Percentiles rank a stretch among this genome's conserved stretches.
Conservation (phyloP, 2,888 invertebrate genomes). For the Eupithecia pulchellata region DNA sequence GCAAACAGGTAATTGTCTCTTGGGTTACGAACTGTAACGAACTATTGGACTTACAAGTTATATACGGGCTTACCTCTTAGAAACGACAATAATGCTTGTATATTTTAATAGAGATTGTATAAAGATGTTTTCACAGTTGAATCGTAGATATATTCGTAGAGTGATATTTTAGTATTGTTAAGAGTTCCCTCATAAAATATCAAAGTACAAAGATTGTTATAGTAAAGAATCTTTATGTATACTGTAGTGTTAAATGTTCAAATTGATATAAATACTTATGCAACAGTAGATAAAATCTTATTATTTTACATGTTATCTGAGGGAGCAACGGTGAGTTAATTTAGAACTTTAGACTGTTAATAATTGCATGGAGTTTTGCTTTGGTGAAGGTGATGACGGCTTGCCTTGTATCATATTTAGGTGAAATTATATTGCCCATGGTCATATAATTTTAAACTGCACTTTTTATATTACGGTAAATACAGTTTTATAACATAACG, state of each 20-base stretch:
- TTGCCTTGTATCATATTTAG: background rate
- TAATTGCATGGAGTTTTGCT: conserved; percentile 10
- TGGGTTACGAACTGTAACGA: background rate
- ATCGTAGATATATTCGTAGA: conserved; percentile 22
- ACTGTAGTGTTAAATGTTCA: conserved; percentile 22
- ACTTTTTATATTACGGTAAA: background rate
- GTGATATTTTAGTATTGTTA: conserved; percentile 13
- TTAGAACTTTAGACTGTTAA: background rate
- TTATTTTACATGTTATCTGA: conserved; percentile 13
- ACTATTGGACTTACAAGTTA: background rate
- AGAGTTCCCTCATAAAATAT: conserved; percentile 16
- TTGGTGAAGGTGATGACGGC: conserved; percentile 10
- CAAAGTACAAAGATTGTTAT: conserved; percentile 30
- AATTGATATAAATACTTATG: conserved; percentile 21
- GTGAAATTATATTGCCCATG: background rate
- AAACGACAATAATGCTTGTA: conserved; percentile 8
- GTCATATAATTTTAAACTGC: background rate
- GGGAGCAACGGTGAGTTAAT: conserved; percentile 24
- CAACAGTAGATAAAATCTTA: conserved; percentile 9
- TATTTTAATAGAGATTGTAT: background rate
- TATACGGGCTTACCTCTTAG: background rate
- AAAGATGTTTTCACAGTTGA: background rate
- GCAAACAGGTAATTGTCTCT: background rate
- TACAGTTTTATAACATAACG: background rate
- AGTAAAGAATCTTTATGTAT: conserved; percentile 13